Evolutionary conservation across 2,888 invertebrate species (phyloP).

Genomic region (Balanococcus diminutus): DNA sequence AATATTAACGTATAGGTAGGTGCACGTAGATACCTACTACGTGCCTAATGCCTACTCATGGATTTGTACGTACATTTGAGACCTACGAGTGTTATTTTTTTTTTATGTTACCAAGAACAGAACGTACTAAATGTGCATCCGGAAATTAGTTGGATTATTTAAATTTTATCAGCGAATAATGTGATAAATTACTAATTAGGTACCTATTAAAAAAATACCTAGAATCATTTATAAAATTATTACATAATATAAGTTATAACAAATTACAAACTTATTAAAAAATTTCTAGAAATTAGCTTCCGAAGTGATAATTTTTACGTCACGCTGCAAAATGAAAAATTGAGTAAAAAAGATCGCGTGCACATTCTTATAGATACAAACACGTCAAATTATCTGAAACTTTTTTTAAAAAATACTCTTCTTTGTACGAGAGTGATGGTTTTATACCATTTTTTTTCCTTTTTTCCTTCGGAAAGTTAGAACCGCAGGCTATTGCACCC

Average conservation of each 20-base stretch:
- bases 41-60: too few species aligned
- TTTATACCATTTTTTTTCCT: constrained; percentile 2
- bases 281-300: background rate
- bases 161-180: background rate
- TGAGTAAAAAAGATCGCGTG: constrained; percentile 15
- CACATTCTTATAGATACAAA: background rate
- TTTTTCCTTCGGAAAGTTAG: background rate
- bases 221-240: background rate
- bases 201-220: background rate
- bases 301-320: background rate
- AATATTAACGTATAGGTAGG: background rate
- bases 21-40: background rate
- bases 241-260: background rate
- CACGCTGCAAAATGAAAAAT: background rate
- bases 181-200: background rate
- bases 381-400: constrained; percentile 22
- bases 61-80: too few species aligned
- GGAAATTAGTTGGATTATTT: background rate
- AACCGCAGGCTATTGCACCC: background rate
- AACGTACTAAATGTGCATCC: too few species aligned
- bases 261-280: background rate
- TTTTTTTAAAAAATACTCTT: background rate
- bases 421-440: background rate
- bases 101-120: too few species aligned
- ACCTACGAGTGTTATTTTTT: too few species aligned